Conservation (phyloP, 2,113 vertebrate species). For the Chrysemys picta region DNA sequence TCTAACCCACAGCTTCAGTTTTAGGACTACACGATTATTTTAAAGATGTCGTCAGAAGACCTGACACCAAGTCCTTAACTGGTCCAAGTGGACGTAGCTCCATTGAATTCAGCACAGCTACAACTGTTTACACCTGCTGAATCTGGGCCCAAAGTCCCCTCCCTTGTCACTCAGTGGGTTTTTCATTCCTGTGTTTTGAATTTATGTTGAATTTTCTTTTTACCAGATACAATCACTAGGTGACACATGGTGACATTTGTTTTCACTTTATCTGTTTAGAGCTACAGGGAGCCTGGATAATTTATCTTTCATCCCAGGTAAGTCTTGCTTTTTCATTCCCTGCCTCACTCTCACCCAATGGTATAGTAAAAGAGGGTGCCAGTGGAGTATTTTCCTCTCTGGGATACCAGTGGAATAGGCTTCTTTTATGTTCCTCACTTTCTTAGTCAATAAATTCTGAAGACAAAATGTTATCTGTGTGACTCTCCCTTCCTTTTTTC, state of each 20-base stretch:
- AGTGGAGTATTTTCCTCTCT: not conserved
- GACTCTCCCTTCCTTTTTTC: constrained; percentile 53
- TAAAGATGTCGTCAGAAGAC: constrained; percentile 23
- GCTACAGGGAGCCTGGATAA: not conserved
- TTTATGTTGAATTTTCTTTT: not conserved
- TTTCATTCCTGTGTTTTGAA: not conserved
- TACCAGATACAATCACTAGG: not conserved
- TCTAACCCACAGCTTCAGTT: constrained; percentile 39
- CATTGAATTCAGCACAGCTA: constrained; percentile 6
- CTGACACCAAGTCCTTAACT: not conserved
- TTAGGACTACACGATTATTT: constrained; percentile 49
- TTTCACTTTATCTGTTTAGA: constrained; percentile 19
- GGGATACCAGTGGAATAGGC: constrained; percentile 38
- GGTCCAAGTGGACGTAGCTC: not conserved
- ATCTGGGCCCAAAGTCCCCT: not conserved
- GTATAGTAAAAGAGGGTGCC: constrained; percentile 20
- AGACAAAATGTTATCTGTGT: constrained; percentile 39
- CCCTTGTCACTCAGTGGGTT: not conserved
- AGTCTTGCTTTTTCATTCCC: not conserved
- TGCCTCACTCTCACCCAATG: not conserved
- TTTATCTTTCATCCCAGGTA: not conserved
- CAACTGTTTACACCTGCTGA: not conserved
- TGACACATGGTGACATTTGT: not conserved
- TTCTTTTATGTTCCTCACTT: constrained; percentile 22
- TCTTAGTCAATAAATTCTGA: constrained; percentile 37